Evolutionary conservation across 1,140 invertebrate species (phyloP).

Genomic region (Philotrypesis tridentata): DNA sequence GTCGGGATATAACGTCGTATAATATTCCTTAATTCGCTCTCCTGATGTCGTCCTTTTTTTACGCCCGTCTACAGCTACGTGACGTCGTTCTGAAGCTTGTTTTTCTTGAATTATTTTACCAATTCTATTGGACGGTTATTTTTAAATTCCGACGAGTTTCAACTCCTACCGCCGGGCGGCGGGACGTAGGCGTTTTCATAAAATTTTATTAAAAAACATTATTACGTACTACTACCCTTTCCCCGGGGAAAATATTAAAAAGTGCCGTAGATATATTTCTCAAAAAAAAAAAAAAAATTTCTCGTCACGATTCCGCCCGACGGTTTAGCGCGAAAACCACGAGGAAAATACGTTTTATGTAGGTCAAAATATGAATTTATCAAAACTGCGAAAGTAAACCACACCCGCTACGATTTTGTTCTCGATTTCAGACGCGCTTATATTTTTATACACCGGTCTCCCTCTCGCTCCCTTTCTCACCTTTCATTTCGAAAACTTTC

Average conservation of each 20-base stretch:
- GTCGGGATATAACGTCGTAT: neutral
- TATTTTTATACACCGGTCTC: neutral
- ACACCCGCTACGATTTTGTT: neutral
- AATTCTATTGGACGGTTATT: neutral
- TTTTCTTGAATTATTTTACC: neutral
- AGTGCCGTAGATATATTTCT: too few relatives aligned
- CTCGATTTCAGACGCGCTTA: neutral
- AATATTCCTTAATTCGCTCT: neutral
- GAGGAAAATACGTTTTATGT: too few relatives aligned
- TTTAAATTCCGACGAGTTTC: neutral
- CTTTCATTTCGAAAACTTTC: neutral
- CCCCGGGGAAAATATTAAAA: too few relatives aligned
- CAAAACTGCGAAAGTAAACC: neutral
- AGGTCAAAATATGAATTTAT: neutral
- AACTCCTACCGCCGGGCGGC: neutral
- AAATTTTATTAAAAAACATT: neutral
- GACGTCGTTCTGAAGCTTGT: neutral
- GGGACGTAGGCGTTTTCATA: neutral
- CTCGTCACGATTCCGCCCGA: too few relatives aligned
- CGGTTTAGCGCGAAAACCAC: too few relatives aligned
- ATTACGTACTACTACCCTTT: neutral
- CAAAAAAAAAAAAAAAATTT: too few relatives aligned
- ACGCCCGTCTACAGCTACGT: neutral
- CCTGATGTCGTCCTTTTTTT: neutral
- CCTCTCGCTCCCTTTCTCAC: neutral